Evolutionary conservation across 2,888 invertebrate genomes (phyloP), one percentile per base, ranked within the genome.

Genomic region (Tenthredo livida): DNA sequence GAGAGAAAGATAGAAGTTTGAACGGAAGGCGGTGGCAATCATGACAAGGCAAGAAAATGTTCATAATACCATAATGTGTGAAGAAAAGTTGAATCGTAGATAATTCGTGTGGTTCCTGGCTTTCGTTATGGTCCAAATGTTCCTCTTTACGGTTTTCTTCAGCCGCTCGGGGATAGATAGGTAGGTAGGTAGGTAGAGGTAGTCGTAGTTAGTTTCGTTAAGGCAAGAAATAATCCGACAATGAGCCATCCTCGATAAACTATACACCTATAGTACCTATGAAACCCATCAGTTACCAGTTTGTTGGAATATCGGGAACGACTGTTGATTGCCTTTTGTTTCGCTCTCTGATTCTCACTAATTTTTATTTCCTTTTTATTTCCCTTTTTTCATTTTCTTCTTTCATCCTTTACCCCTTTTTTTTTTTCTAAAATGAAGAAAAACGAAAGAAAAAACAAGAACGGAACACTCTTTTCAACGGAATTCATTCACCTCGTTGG

Each of bases 61-160:
- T 93, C 92, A 91, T 92, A 92, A 92, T 89, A 89, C 92, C 92
- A 90, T 92, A 92, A 91, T 90, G 88, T 91, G 92, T 89, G 88
- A 87, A 88, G 90, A 90, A 90, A 90, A 91, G 89, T 88, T 89
- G 90, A 90, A 90, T 89, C 89, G 89, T 86, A 89, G 88, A 87
- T 89, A 88, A 89, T 89, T 88, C 88, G 87, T 87, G 87, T 86
- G 88, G 87, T 87, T 86, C 87, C 88, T 85, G 86, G 86, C 89
- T 89, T 90, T 90, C 90, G 90, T 90, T 90, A 91, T 90, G 90
- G 89, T 89, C 90, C 89, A 89, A 88, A 87, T 88, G 88, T 88
- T 88, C 86, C 89, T 90, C 88, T 89, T 89, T 89, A 88, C 88
- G 89, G 88, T 87, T 61, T 37, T 61, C 73, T 67, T 67, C 12